phyloP scores from a whole-genome alignment of 2,888 invertebrate species.

The Eupithecia tripunctaria region DNA sequence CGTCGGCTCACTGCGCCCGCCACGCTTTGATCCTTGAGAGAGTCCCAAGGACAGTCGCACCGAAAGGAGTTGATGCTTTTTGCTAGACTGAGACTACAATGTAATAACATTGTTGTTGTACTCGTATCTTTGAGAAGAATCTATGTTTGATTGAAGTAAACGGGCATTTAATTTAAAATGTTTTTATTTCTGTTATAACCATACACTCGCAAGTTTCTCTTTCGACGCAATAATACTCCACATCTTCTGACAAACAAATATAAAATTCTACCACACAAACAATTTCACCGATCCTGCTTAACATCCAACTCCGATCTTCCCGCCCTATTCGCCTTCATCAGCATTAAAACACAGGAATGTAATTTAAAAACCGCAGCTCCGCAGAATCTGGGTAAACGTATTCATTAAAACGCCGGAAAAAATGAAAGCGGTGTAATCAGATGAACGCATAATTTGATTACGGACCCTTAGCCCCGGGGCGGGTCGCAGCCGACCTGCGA shows the following conservation, averaged over 20 bases:
- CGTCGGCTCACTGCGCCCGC: conserved; percentile 15
- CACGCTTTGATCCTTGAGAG: conserved; percentile 25
- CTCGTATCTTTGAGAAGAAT: background rate
- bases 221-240: background rate
- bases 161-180: background rate
- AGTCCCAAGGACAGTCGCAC: too few species aligned
- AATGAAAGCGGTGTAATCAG: conserved; percentile 42
- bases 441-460: conserved; percentile 46
- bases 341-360: background rate
- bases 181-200: background rate
- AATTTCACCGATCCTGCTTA: background rate
- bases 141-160: background rate
- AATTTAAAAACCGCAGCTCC: conserved; percentile 11
- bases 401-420: conserved; percentile 41
- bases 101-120: too few species aligned
- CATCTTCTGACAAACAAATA: background rate
- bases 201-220: background rate
- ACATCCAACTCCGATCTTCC: background rate
- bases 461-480: conserved; percentile 22
- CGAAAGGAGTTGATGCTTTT: background rate
- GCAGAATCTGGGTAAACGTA: conserved; percentile 35
- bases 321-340: background rate
- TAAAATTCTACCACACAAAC: background rate
- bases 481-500: background rate
- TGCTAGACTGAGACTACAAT: background rate